Percentiles rank a stretch among this genome's conserved stretches.
These are phyloP conservation scores for Hyposmocoma kahamanoa DNA, from an alignment of 1,140 invertebrate species.

Conservation along the genomic window DNA sequence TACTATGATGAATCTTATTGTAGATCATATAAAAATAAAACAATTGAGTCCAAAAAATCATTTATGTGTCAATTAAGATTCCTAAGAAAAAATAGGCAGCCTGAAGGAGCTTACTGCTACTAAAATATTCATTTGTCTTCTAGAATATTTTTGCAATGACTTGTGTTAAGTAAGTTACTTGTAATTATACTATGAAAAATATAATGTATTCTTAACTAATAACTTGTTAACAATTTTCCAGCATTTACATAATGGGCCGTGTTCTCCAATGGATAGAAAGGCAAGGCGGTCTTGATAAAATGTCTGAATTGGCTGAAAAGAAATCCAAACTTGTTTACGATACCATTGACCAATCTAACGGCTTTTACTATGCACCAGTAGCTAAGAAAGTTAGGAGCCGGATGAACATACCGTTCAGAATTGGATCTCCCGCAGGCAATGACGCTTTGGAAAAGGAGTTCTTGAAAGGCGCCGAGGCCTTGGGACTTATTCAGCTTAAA, in stretches of 20 bases:
- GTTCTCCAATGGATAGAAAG: conserved; percentile 95
- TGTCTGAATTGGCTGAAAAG: conserved; percentile 80
- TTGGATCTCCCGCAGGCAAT: conserved; percentile 79
- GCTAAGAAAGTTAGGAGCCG: conserved; percentile 79
- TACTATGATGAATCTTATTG: no score
- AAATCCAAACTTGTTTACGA: conserved; percentile 91
- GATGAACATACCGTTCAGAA: conserved; percentile 95
- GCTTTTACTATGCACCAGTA: conserved; percentile 90
- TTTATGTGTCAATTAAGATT: no score
- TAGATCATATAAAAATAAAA: no score
- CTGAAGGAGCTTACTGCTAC: no score
- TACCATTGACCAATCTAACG: conserved; percentile 88
- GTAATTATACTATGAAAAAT: no score
- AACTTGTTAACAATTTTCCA: conserved; percentile 56
- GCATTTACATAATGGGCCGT: conserved; percentile 93
- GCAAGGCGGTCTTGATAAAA: conserved; percentile 88
- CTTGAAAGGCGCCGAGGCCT: conserved; percentile 83
- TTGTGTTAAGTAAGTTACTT: no score
- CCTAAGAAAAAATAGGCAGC: no score
- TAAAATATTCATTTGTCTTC: no score
- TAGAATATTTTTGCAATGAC: no score
- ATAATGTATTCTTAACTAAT: no score
- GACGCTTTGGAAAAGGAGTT: conserved; percentile 92
- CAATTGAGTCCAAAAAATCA: no score
- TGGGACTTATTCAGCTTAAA: conserved; percentile 91